phyloP scores from a whole-genome alignment of 2,888 invertebrate genomes.

The Yponomeuta sedellus region DNA sequence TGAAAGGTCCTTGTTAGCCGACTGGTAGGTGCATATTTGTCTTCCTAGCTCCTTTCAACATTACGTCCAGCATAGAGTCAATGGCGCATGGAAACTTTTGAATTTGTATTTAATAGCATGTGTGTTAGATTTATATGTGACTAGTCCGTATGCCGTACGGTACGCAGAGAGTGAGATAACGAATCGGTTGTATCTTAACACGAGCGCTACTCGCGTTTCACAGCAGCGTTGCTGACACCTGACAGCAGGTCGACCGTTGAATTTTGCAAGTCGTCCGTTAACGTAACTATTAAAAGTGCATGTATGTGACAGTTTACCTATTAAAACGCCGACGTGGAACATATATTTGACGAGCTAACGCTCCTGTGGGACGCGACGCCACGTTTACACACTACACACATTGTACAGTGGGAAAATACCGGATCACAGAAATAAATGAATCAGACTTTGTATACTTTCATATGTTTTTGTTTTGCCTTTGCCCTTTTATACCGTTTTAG shows the following conservation, averaged over 20 bases:
- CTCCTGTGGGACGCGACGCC: constrained; percentile 32
- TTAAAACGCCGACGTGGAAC: constrained; percentile 33
- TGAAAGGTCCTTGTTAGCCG: not conserved
- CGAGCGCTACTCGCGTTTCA: constrained; percentile 23
- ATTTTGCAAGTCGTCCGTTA: too few species aligned
- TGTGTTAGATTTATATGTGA: constrained; percentile 1
- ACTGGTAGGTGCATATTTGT: not conserved
- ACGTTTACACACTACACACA: constrained; percentile 21
- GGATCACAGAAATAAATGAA: constrained; percentile 56
- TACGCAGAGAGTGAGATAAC: constrained; percentile 34
- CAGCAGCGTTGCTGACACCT: constrained; percentile 30
- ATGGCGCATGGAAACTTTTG: constrained; percentile 1
- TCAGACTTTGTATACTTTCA: constrained; percentile 64
- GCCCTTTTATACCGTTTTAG: not conserved
- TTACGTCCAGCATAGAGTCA: not conserved
- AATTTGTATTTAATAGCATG: not conserved
- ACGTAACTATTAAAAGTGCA: too few species aligned
- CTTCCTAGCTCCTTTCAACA: not conserved
- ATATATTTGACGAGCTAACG: constrained; percentile 17
- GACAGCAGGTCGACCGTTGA: constrained; percentile 13
- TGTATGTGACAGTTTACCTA: constrained; percentile 25
- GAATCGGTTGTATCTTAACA: constrained; percentile 20
- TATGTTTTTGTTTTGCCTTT: constrained; percentile 37
- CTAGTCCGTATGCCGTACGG: constrained; percentile 1
- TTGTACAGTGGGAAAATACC: constrained; percentile 49